A percentile compares a stretch with the other conserved stretches of the same genome.
These are phyloP conservation scores for Sapajus apella DNA, from an alignment of 2,113 vertebrate species.

Conservation along the genomic window DNA sequence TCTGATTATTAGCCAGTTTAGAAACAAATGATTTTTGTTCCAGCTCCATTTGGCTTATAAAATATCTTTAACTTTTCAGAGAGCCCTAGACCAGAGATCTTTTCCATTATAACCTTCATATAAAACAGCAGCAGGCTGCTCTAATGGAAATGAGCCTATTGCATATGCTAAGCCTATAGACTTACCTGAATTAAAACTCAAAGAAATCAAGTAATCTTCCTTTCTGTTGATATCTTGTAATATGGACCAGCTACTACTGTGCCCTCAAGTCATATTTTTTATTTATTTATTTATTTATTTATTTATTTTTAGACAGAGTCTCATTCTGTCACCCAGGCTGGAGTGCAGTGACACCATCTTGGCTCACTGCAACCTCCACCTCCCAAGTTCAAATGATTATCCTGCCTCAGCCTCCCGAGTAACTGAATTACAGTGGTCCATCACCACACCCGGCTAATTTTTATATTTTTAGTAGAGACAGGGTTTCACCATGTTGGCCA, in stretches of 20 bases:
- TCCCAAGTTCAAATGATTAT: no score
- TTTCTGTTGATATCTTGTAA: neutral
- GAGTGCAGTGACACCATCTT: no score
- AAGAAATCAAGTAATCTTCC: neutral
- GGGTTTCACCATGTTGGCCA: no score
- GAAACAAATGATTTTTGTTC: neutral
- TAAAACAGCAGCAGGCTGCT: neutral
- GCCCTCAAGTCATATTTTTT: neutral
- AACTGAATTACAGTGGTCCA: no score
- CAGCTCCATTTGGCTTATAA: neutral
- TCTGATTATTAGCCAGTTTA: constrained; percentile 1
- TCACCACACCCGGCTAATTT: no score
- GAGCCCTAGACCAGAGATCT: neutral
- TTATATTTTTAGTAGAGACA: no score
- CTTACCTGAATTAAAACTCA: neutral
- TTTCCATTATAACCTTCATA: constrained; percentile 5
- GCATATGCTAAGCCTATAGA: neutral
- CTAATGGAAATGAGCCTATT: neutral
- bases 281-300: no score
- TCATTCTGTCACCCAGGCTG: no score
- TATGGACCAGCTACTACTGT: neutral
- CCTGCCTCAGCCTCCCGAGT: no score
- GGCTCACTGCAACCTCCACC: no score
- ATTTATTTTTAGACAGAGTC: no score
- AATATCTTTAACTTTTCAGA: neutral